Conservation (phyloP, 2,113 vertebrate species). For the Phocoena sinus region DNA sequence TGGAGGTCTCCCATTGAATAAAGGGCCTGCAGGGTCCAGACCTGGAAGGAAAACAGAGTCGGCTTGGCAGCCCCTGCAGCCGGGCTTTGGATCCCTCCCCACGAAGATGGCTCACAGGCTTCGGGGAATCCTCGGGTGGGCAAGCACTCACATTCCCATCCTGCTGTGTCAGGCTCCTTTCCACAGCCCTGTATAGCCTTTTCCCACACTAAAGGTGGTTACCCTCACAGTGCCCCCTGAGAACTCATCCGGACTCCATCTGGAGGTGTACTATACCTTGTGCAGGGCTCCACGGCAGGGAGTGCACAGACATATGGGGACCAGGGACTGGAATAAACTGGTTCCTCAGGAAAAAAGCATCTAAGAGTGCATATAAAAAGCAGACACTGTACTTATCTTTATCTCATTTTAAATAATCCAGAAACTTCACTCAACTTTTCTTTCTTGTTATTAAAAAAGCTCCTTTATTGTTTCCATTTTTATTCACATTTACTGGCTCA, state of each 20-base stretch:
- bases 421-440: background rate
- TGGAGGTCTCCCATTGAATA: conserved; percentile 82
- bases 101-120: background rate
- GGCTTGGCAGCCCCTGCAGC: background rate
- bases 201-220: conserved; percentile 26
- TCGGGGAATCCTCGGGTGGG: background rate
- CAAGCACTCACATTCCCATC: background rate
- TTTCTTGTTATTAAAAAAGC: background rate
- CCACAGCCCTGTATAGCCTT: background rate
- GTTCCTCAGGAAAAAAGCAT: background rate
- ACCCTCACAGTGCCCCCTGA: background rate
- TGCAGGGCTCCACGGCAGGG: background rate
- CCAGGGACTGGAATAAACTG: background rate
- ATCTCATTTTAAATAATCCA: background rate
- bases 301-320: background rate
- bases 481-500: background rate
- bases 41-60: conserved; percentile 78
- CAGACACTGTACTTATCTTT: background rate
- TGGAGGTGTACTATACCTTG: background rate
- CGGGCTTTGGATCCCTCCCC: background rate
- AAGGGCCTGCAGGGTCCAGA: conserved; percentile 92
- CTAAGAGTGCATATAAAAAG: background rate
- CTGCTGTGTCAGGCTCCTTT: background rate
- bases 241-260: background rate
- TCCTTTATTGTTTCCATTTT: background rate